Percentiles rank a stretch among this genome's conserved stretches.
Evolutionary conservation across 2,113 vertebrate species (phyloP).

Genomic region (Pogonocichla stellata): DNA sequence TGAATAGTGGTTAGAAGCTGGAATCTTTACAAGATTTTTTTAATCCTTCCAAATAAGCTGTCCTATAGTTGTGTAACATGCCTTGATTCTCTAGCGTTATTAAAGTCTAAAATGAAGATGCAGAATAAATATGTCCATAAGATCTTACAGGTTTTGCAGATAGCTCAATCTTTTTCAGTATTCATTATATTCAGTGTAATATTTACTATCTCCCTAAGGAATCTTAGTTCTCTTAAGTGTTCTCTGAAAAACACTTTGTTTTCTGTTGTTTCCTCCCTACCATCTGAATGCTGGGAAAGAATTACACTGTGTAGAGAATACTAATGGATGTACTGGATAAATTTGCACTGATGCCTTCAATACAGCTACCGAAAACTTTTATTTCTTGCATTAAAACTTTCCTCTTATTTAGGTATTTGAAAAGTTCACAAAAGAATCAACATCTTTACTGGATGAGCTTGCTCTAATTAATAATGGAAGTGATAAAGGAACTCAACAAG

Average conservation of each 20-base stretch:
- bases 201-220: background rate
- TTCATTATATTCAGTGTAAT: background rate
- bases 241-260: background rate
- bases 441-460: slow-evolving; percentile 92
- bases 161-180: background rate
- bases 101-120: background rate
- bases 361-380: background rate
- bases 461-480: slow-evolving; percentile 92
- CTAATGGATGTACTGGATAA: background rate
- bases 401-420: slow-evolving; percentile 87
- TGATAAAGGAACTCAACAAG: slow-evolving; percentile 87
- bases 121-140: background rate
- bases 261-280: background rate
- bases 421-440: slow-evolving; percentile 98
- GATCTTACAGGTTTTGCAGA: background rate
- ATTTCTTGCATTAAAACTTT: background rate
- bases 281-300: background rate
- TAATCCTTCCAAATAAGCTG: background rate
- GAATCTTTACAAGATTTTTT: background rate
- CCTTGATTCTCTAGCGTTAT: background rate
- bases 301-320: background rate
- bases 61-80: background rate
- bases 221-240: background rate
- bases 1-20: background rate
- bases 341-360: background rate